Evolutionary conservation across 2,888 invertebrate species (phyloP).

Genomic region (Volucella bombylans): DNA sequence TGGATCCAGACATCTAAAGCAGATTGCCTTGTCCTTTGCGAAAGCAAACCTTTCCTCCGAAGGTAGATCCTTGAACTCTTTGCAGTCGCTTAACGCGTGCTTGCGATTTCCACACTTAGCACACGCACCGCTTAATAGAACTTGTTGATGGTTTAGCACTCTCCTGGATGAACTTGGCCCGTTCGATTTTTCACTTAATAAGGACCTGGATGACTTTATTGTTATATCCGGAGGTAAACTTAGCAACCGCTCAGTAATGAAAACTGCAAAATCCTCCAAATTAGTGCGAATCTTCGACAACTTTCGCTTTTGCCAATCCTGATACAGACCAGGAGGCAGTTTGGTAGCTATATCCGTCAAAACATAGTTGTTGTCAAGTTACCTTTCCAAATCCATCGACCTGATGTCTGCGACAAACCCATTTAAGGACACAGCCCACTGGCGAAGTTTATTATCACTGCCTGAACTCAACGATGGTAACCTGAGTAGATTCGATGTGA

Average conservation of each 20-base stretch:
- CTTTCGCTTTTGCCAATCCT: no score
- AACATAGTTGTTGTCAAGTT: not conserved
- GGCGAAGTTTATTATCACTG: conserved; percentile 8
- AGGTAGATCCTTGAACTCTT: not conserved
- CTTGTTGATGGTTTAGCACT: conserved; percentile 19
- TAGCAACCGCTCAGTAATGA: no score
- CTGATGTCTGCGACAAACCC: not conserved
- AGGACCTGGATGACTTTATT: not conserved
- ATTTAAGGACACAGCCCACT: conserved; percentile 7
- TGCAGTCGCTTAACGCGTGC: not conserved
- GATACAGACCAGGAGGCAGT: not conserved
- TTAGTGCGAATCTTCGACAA: no score
- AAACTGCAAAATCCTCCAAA: no score
- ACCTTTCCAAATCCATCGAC: not conserved
- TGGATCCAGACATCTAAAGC: conserved; percentile 5
- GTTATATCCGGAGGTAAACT: no score
- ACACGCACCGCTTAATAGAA: not conserved
- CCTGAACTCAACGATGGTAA: not conserved
- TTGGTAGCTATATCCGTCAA: not conserved
- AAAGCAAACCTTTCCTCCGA: not conserved
- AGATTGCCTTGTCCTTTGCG: not conserved
- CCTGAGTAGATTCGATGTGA: conserved; percentile 3
- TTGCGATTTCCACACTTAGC: not conserved
- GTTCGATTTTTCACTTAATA: not conserved
- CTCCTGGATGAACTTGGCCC: conserved; percentile 8